Conservation (phyloP, 2,797 vertebrate species). For the Tamandua tetradactyla region DNA sequence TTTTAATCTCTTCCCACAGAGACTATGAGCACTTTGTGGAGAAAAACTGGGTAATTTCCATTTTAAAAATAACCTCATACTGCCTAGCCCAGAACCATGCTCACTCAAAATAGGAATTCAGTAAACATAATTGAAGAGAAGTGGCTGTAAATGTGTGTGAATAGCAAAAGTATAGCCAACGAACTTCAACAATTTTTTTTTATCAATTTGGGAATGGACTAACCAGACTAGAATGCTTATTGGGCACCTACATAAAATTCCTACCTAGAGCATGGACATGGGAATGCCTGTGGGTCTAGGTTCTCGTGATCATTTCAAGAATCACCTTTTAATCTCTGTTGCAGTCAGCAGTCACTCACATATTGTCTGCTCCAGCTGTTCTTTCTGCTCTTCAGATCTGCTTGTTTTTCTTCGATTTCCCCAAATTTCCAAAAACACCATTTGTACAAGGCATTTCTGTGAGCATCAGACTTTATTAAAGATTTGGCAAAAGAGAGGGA, state of each 20-base stretch:
- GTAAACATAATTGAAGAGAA: neutral
- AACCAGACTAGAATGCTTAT: neutral
- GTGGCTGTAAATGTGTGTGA: neutral
- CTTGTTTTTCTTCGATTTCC: neutral
- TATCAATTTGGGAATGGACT: neutral
- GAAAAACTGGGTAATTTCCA: neutral
- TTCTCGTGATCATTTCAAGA: neutral
- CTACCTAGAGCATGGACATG: neutral
- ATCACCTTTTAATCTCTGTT: neutral
- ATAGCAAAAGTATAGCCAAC: neutral
- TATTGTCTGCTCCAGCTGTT: neutral
- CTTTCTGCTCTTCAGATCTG: neutral
- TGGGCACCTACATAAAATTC: neutral
- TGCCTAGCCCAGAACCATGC: neutral
- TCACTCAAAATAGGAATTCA: neutral
- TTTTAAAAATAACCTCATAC: slow-evolving; percentile 8
- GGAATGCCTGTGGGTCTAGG: neutral
- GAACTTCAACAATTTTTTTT: neutral
- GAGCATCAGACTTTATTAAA: neutral
- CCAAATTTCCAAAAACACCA: neutral
- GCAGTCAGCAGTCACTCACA: neutral
- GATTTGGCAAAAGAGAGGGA: neutral
- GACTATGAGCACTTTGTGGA: neutral
- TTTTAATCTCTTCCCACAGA: slow-evolving; percentile 17
- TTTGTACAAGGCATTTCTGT: neutral